A percentile compares a stretch with the other conserved stretches of the same genome.
These are phyloP conservation scores for Melozone crissalis DNA, from an alignment of 2,113 vertebrate species.

Conservation along the genomic window DNA sequence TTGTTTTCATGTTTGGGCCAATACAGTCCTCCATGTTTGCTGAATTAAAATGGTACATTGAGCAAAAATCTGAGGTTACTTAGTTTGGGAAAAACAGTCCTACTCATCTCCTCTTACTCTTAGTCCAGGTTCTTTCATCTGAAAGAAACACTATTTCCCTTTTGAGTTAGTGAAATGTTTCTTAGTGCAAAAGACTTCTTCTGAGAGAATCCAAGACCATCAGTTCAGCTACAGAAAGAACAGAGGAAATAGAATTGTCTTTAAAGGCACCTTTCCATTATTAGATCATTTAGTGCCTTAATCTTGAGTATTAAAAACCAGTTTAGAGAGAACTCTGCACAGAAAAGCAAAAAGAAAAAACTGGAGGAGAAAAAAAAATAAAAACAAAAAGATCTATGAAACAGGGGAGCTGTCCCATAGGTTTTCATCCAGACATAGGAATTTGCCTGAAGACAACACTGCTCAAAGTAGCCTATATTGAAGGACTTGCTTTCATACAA, in stretches of 20 bases:
- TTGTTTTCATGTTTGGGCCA: neutral
- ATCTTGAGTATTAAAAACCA: neutral
- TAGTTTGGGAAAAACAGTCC: neutral
- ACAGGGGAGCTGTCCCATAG: neutral
- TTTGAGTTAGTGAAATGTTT: neutral
- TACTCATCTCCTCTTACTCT: neutral
- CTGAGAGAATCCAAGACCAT: neutral
- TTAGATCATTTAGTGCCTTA: neutral
- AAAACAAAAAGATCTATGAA: neutral
- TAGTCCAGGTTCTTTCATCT: neutral
- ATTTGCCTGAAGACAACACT: neutral
- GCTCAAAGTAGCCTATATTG: neutral
- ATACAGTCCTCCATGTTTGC: neutral
- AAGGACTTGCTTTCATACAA: neutral
- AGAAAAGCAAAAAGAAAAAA: neutral
- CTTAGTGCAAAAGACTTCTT: neutral
- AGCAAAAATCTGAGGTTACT: neutral
- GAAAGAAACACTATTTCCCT: neutral
- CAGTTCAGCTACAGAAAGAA: neutral
- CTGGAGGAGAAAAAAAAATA: rapidly evolving
- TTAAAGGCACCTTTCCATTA: neutral
- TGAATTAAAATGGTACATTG: neutral
- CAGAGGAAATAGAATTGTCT: neutral
- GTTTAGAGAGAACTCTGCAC: neutral
- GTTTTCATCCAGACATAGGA: neutral